phyloP scores from a whole-genome alignment of 2,113 vertebrate species.

The Gnathonemus longibarbis region DNA sequence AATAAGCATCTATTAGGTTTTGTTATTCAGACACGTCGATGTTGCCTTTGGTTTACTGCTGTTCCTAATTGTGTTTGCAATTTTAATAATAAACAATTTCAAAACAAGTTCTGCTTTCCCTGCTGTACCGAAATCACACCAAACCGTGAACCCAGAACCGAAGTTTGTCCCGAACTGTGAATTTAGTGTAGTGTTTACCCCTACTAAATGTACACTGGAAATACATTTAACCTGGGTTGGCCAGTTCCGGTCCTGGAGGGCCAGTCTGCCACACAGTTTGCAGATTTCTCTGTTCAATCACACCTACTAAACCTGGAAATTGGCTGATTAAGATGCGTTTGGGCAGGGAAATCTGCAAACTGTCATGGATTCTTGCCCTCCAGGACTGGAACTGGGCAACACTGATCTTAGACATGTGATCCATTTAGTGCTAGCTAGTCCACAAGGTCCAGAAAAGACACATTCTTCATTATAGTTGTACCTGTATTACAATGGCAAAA shows the following conservation, averaged over 20 bases:
- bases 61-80: not conserved
- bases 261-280: not conserved
- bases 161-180: not conserved
- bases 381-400: not conserved
- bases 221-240: not conserved
- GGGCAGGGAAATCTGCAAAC: not conserved
- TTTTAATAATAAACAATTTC: not conserved
- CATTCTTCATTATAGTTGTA: not conserved
- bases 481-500: not conserved
- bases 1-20: not conserved
- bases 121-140: not conserved
- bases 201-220: not conserved
- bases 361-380: not conserved
- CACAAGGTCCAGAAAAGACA: not conserved
- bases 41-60: not conserved
- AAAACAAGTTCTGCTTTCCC: not conserved
- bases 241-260: not conserved
- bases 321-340: not conserved
- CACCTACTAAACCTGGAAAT: not conserved
- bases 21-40: not conserved
- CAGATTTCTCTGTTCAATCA: not conserved
- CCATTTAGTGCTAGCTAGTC: not conserved
- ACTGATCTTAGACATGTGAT: not conserved
- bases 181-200: not conserved
- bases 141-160: not conserved